phyloP scores from a whole-genome alignment of 2,113 vertebrate species.

The Centropus unirufus region DNA sequence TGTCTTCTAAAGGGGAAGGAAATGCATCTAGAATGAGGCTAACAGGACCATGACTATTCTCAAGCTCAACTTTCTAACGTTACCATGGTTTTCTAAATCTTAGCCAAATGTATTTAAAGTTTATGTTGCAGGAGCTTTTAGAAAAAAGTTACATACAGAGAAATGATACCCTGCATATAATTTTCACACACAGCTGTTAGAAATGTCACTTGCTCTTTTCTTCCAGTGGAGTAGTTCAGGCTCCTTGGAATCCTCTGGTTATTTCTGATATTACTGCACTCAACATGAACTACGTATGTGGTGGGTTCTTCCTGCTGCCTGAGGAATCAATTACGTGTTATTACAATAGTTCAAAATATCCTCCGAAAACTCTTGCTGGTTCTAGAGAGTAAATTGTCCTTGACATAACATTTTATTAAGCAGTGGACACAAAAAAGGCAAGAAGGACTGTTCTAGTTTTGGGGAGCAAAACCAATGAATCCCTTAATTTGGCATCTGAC shows the following conservation, averaged over 20 bases:
- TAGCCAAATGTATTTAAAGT: slow-evolving; percentile 8
- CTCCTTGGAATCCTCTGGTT: background rate
- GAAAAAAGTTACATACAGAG: background rate
- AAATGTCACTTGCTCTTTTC: background rate
- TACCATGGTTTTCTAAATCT: background rate
- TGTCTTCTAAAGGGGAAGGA: slow-evolving; percentile 39
- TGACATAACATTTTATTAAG: background rate
- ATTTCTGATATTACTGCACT: background rate
- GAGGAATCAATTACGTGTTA: fast-evolving
- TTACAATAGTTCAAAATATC: background rate
- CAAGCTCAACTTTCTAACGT: background rate
- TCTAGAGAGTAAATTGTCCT: background rate
- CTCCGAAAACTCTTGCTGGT: background rate
- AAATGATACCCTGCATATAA: background rate
- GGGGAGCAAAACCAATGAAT: background rate
- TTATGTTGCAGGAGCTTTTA: background rate
- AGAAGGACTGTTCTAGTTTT: background rate
- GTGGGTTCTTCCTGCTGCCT: background rate
- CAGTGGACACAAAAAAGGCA: background rate
- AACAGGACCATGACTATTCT: background rate
- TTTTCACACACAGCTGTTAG: background rate
- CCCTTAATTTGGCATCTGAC: background rate
- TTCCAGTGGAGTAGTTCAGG: background rate
- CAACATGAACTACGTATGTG: background rate
- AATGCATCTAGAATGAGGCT: slow-evolving; percentile 13